Evolutionary conservation across 2,888 invertebrate species (phyloP).

Genomic region (Quadriops clusia): DNA sequence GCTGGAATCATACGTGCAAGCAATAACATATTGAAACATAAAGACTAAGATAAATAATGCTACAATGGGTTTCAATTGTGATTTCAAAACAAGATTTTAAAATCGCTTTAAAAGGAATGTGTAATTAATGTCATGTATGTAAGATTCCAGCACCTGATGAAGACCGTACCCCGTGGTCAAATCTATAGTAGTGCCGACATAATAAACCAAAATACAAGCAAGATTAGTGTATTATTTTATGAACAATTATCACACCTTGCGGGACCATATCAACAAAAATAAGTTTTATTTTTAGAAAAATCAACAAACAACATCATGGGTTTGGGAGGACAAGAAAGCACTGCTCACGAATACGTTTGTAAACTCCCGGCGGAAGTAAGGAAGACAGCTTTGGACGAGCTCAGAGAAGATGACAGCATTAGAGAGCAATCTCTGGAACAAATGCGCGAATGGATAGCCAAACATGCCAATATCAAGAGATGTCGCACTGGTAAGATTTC

Average conservation of each 20-base stretch:
- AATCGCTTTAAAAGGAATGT: too few species aligned
- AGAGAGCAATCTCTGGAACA: slow-evolving; percentile 64
- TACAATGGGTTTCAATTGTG: too few species aligned
- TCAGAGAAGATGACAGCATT: slow-evolving; percentile 67
- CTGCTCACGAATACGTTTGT: slow-evolving; percentile 30
- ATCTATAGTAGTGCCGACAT: too few species aligned
- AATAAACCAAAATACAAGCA: too few species aligned
- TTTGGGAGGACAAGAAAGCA: slow-evolving; percentile 31
- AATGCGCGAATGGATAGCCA: slow-evolving; percentile 71
- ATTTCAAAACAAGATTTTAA: too few species aligned
- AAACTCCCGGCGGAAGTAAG: slow-evolving; percentile 44
- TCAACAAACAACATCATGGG: slow-evolving; percentile 25
- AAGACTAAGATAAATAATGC: too few species aligned
- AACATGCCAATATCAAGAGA: slow-evolving; percentile 69
- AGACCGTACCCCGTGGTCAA: too few species aligned
- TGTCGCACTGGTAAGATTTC: slow-evolving; percentile 57
- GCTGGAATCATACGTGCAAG: too few species aligned
- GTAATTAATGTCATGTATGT: too few species aligned
- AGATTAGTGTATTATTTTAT: background rate
- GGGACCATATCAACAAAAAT: background rate
- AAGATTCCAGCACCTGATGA: too few species aligned
- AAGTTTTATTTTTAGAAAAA: slow-evolving; percentile 1
- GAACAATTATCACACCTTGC: background rate
- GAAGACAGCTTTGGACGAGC: slow-evolving; percentile 55
- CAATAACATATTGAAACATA: too few species aligned